Conservation (phyloP, 2,797 vertebrate species). For the Ceyx erithaca region DNA sequence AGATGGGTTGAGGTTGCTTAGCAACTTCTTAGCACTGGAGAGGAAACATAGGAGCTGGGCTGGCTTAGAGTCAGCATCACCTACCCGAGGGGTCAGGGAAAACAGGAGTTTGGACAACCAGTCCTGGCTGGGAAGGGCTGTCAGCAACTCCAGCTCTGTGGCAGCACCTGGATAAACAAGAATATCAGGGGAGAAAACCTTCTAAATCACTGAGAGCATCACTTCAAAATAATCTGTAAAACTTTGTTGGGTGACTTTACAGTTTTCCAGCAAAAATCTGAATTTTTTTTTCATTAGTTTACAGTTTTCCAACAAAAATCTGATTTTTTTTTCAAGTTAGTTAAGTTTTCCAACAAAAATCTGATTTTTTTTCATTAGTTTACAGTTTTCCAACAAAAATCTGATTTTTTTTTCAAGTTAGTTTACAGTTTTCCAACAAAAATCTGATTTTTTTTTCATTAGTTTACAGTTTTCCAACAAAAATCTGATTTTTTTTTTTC, state of each 20-base stretch:
- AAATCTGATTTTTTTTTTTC: neutral
- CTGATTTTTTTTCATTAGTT: neutral
- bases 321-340: too few species aligned
- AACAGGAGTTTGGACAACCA: neutral
- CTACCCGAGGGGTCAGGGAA: neutral
- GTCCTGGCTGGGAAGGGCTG: neutral
- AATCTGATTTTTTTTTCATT: too few species aligned
- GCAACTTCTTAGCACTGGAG: neutral
- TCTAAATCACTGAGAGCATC: neutral
- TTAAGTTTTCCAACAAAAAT: neutral
- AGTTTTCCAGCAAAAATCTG: neutral
- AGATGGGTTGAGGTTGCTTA: conserved; percentile 5
- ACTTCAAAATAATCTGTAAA: neutral
- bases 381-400: neutral
- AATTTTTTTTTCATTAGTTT: neutral
- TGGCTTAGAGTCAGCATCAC: neutral
- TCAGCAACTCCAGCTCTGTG: neutral
- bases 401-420: neutral
- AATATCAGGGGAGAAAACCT: neutral
- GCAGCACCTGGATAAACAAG: neutral
- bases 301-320: too few species aligned
- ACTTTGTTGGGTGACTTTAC: neutral
- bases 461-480: neutral
- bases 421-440: neutral
- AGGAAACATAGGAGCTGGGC: neutral